Evolutionary conservation across 1,140 invertebrate species (phyloP), one percentile per base, ranked within the genome.

Genomic region (Drosophila ercepeae): DNA sequence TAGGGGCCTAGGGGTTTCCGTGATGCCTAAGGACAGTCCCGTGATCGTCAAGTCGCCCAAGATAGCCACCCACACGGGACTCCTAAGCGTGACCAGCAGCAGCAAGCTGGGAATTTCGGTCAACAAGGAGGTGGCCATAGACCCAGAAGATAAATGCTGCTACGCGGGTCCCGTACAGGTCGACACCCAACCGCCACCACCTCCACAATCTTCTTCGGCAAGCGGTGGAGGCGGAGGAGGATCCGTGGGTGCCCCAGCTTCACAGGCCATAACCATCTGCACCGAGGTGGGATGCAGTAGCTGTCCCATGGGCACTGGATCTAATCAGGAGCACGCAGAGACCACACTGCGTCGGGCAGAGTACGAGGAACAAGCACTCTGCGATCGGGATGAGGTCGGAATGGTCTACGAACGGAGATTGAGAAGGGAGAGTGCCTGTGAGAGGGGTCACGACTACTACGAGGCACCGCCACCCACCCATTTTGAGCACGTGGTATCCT

Each of bases 41-140:
- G 91, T 91, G 41, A 91, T 91, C 54, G 90, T 91, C 3, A 91
- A 90, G 44, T 91, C 91, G 3, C 89, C 90, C 2, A 89, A 91
- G 52, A 68, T 82, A 21, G 77, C 89, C 32, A 48, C 57, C 4
- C 81, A 89, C 34, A 50, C 79, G 8, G 78, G 77, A n/a, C 59
- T 79, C n/a, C 64, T 73, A 7, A 83, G 64, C 14, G 67, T 82
- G 14, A 74, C 89, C 3, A 90, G 81, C 53, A 69, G 78, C 48
- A 78, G 78, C 55, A 88, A 88, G 27, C 18, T 78, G 39, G 86
- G 89, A 34, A 91, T 91, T 21, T 88, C 89, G 3, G 74, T 91
- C 1, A 91, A 91, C 44, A 91, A 91, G 54, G 89, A 91, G 45
- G 84, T 91, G 44, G 89, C 91, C 27, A 91, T 91, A 36, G 90